Evolutionary conservation across 2,888 invertebrate species (phyloP).

Genomic region (Tuberolachnus salignus): DNA sequence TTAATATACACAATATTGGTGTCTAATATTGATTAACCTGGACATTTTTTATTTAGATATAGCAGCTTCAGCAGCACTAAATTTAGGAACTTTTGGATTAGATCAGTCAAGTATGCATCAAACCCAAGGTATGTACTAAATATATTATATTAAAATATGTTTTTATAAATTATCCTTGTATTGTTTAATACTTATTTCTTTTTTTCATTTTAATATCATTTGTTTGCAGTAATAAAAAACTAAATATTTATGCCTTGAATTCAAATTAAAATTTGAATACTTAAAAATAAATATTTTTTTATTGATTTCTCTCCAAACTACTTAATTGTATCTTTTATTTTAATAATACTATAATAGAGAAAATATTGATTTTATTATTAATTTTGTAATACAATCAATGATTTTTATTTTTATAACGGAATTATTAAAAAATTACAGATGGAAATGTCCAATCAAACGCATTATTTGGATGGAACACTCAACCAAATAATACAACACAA

Average conservation of each 20-base stretch:
- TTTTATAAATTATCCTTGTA: background rate
- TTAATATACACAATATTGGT: background rate
- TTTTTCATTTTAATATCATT: background rate
- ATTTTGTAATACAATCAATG: background rate
- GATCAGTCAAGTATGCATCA: constrained; percentile 34
- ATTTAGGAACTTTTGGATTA: constrained; percentile 50
- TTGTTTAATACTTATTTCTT: background rate
- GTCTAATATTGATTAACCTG: background rate
- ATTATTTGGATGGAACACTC: constrained; percentile 24
- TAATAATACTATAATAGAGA: too few species aligned
- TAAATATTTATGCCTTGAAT: background rate
- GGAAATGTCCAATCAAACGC: background rate
- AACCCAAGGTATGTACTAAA: constrained; percentile 4
- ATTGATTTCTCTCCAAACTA: background rate
- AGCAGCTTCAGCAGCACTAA: constrained; percentile 48
- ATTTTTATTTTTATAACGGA: background rate
- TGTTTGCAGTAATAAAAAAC: background rate
- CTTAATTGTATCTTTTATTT: background rate
- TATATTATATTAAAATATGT: background rate
- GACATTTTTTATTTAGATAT: constrained; percentile 25
- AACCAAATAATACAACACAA: constrained; percentile 22
- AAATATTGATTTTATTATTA: too few species aligned
- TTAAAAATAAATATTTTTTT: too few species aligned
- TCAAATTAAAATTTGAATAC: too few species aligned
- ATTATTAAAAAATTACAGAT: constrained; percentile 22